These are phyloP conservation scores for Enteromius treurensis DNA, from an alignment of 2,797 vertebrate species.

Conservation along the genomic window DNA sequence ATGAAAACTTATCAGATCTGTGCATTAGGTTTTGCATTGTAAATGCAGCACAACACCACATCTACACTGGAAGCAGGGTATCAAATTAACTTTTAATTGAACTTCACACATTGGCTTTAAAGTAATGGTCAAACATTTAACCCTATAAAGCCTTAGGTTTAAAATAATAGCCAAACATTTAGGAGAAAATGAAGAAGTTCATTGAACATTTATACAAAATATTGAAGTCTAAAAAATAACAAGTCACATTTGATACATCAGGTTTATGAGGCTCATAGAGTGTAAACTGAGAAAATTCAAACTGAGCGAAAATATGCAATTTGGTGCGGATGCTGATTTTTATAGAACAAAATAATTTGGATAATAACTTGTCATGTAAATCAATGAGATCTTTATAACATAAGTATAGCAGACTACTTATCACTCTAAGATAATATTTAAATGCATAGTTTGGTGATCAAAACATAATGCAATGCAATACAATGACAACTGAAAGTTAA, in stretches of 20 bases:
- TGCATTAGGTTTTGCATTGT: neutral
- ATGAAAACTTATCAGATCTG: conserved; percentile 1
- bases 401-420: neutral
- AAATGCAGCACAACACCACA: conserved; percentile 1
- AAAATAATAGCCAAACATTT: neutral
- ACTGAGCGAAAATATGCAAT: neutral
- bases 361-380: neutral
- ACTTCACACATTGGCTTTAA: neutral
- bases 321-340: neutral
- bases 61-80: conserved; percentile 1
- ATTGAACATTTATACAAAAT: neutral
- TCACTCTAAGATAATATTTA: neutral
- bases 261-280: neutral
- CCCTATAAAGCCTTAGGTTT: neutral
- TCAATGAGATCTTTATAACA: neutral
- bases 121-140: neutral
- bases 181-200: neutral
- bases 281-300: neutral
- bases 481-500: neutral
- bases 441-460: neutral
- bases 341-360: neutral
- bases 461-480: neutral
- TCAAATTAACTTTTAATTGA: neutral
- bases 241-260: neutral
- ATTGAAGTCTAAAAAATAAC: neutral